Base-by-base conservation (phyloP, 2,888 invertebrate genomes). In the Entomobrya proxima region DNA sequence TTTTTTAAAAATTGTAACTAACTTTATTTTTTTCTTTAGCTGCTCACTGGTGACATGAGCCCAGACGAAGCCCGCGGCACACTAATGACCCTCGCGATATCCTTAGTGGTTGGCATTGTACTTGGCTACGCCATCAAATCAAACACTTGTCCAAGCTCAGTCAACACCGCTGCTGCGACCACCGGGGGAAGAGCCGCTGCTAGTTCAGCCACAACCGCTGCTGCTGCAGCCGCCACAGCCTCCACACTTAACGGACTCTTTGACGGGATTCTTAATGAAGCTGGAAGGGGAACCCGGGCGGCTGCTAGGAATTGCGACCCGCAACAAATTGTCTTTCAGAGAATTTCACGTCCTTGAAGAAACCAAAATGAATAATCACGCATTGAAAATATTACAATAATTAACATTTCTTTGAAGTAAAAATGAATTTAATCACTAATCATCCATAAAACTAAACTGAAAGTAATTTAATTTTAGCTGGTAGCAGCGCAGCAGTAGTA, bases 51-150 rank as follows among this genome's bases (percentile, higher is more conserved):
- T 3, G 81, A 81, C 37, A 24, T 74, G 18, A n/a, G 15, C 5
- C 27, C 35, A 0, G 44, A 52, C n/a, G 81, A 81, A 40, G 72
- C 74, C 3, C 15, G 52, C 1, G 80, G 69, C 13, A 74, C 74
- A 44, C 9, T 74, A 37, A 74, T 72, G 58, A 74, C 81, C 7
- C 32, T 81, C 11, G 81, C 81, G 3, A 58, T 81, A 40, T 81
- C 81, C 0, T 24, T 81, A 18, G 81, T 81, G 13, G 74, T 81
- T 32, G 81, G 81, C 4, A 44, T 81, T 3, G 81, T 81, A 9
- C 81, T 81, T n/a, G 81, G 81, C 4, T 81, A 81, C 44, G 74
- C 81, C 0, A 58, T 81, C 61, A 61, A n/a, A 15, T 61, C 61
- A 30, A 61, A 61, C 30, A 30, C 30, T 15, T 13, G 30, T 13